A percentile compares a stretch with the other conserved stretches of the same genome.
Evolutionary conservation across 35 echinoderm and acorn worm species (phyloP).

Genomic region (Ophiothrix spiculata): DNA sequence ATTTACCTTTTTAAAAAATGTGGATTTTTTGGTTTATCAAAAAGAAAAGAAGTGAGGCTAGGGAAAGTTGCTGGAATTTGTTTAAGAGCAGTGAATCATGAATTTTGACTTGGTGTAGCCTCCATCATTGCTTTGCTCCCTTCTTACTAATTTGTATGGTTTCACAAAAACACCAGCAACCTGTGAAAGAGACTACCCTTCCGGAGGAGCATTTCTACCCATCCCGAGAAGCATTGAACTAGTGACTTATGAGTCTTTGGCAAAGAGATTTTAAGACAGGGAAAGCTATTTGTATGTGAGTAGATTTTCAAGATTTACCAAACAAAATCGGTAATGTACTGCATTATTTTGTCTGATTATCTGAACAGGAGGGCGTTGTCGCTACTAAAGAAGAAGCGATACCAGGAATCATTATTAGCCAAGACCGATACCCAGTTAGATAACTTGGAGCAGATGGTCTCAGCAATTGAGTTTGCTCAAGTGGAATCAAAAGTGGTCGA

Average conservation of each 20-base stretch:
- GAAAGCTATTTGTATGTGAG: not conserved
- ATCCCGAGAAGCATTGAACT: not conserved
- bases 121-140: too few relatives aligned
- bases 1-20: too few relatives aligned
- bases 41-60: too few relatives aligned
- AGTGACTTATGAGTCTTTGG: not conserved
- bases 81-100: too few relatives aligned
- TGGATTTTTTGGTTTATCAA: too few relatives aligned
- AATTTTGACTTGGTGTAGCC: too few relatives aligned
- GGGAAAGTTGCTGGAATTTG: too few relatives aligned
- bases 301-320: not conserved
- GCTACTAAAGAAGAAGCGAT: slow-evolving; percentile 92
- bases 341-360: not conserved
- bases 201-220: not conserved
- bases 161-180: too few relatives aligned
- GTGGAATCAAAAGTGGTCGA: slow-evolving; percentile 80
- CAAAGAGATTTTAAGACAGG: not conserved
- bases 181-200: not conserved
- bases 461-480: slow-evolving; percentile 93
- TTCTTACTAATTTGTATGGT: too few relatives aligned
- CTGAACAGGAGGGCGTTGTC: slow-evolving; percentile 63
- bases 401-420: slow-evolving; percentile 78
- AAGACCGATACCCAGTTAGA: slow-evolving; percentile 89
- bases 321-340: not conserved
- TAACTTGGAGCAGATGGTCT: slow-evolving; percentile 85